A percentile compares a stretch with the other conserved stretches of the same genome.
Conservation (phyloP, 1,140 invertebrate genomes). For the Aphelenchoides besseyi region DNA sequence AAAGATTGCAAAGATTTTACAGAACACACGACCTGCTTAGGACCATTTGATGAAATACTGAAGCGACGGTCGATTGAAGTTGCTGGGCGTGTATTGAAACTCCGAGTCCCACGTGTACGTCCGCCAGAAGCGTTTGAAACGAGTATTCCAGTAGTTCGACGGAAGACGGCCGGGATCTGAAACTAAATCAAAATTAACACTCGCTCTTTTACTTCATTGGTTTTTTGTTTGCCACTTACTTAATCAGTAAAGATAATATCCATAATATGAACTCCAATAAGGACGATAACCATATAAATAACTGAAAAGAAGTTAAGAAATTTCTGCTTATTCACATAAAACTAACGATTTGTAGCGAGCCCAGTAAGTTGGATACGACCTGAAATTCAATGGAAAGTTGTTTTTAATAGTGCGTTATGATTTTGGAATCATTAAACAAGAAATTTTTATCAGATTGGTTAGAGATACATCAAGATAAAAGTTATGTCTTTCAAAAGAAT, state of each 20-base stretch:
- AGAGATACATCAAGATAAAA: background rate
- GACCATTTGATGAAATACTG: background rate
- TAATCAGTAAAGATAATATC: background rate
- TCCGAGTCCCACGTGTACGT: background rate
- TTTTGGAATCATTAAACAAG: background rate
- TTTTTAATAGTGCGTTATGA: background rate
- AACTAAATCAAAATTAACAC: background rate
- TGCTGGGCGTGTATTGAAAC: background rate
- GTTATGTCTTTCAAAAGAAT: background rate
- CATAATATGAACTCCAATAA: background rate
- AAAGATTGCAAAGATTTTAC: background rate
- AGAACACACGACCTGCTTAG: background rate
- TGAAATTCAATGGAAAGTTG: background rate
- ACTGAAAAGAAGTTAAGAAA: background rate
- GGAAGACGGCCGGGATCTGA: background rate
- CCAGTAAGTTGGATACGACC: too few relatives aligned
- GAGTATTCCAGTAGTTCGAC: background rate
- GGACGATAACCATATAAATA: too few relatives aligned
- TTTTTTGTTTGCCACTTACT: too few relatives aligned
- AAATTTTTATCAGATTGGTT: too few relatives aligned
- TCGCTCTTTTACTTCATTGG: too few relatives aligned
- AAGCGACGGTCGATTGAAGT: background rate
- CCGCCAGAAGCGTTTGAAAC: background rate
- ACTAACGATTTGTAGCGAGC: background rate
- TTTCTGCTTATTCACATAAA: background rate